phyloP scores from a whole-genome alignment of 30 jellyfish, hydroid and myxozoan genomes.

The Hydra vulgaris region DNA sequence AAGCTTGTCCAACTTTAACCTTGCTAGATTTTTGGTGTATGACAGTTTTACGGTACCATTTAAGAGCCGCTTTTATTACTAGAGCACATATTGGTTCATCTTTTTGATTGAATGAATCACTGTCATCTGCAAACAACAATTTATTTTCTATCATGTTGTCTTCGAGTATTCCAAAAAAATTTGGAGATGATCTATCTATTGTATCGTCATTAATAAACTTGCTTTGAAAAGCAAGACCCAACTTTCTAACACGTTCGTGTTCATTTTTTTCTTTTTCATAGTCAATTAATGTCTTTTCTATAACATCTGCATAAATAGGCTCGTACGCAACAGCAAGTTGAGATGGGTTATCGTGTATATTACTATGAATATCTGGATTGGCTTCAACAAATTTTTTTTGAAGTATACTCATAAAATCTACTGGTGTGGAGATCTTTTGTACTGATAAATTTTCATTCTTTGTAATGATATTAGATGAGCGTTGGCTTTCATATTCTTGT shows the following conservation, averaged over 20 bases:
- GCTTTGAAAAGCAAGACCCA: not conserved
- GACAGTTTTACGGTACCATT: conserved; percentile 4
- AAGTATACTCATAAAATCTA: conserved; percentile 8
- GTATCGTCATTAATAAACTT: not conserved
- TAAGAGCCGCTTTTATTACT: conserved; percentile 26
- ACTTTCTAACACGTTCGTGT: conserved; percentile 8
- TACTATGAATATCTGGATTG: conserved; percentile 9
- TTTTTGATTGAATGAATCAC: not conserved
- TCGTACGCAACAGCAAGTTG: conserved; percentile 1
- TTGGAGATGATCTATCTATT: not conserved
- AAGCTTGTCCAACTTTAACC: not conserved
- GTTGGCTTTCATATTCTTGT: conserved; percentile 20
- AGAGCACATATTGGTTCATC: conserved; percentile 28
- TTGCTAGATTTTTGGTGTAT: not conserved
- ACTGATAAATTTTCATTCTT: not conserved
- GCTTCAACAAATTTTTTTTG: conserved; percentile 6
- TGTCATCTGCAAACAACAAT: conserved; percentile 2
- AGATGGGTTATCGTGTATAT: not conserved
- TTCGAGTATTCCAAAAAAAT: conserved; percentile 19
- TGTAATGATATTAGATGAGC: not conserved
- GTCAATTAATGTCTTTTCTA: conserved; percentile 15
- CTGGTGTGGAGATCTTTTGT: not conserved
- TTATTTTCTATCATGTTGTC: conserved; percentile 11
- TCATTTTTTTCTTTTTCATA: conserved; percentile 15
- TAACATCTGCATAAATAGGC: conserved; percentile 18